These are phyloP conservation scores for Drosophila infuscata DNA, from an alignment of 2,888 invertebrate genomes.

Conservation along the genomic window DNA sequence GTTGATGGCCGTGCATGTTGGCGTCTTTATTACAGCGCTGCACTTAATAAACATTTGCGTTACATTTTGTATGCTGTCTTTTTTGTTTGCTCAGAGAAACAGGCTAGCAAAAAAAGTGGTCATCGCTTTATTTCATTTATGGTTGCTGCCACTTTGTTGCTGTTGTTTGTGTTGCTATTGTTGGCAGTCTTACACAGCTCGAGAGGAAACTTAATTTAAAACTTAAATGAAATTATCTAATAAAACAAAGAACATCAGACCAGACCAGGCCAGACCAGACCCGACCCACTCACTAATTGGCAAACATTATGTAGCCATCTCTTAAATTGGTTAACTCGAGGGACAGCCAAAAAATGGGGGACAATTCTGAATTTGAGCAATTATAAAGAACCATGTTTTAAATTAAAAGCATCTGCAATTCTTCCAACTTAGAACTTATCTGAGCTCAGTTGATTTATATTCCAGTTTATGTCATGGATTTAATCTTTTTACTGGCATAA, in stretches of 20 bases:
- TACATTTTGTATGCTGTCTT: conserved; percentile 55
- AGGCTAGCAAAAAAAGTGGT: conserved; percentile 29
- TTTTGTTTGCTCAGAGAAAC: conserved; percentile 13
- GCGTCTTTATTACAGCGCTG: conserved; percentile 75
- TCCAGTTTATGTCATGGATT: too few species aligned
- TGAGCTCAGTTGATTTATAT: too few species aligned
- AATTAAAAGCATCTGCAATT: not conserved
- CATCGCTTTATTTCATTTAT: conserved; percentile 47
- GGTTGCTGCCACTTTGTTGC: conserved; percentile 47
- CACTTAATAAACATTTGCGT: conserved; percentile 78
- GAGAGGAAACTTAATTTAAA: conserved; percentile 62
- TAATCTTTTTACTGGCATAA: not conserved
- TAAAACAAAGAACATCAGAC: conserved; percentile 43
- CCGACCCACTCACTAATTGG: conserved; percentile 48
- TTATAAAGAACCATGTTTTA: not conserved
- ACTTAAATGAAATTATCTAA: conserved; percentile 63
- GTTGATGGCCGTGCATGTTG: conserved; percentile 53
- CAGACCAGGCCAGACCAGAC: not conserved
- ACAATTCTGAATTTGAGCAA: not conserved
- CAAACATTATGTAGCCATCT: conserved; percentile 9
- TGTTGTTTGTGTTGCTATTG: not conserved
- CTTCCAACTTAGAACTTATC: not conserved
- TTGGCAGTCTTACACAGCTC: conserved; percentile 9
- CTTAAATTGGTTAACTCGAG: not conserved
- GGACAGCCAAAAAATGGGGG: not conserved